Evolutionary conservation across 2,113 vertebrate species (phyloP).

Genomic region (Rhinolophus sinicus): DNA sequence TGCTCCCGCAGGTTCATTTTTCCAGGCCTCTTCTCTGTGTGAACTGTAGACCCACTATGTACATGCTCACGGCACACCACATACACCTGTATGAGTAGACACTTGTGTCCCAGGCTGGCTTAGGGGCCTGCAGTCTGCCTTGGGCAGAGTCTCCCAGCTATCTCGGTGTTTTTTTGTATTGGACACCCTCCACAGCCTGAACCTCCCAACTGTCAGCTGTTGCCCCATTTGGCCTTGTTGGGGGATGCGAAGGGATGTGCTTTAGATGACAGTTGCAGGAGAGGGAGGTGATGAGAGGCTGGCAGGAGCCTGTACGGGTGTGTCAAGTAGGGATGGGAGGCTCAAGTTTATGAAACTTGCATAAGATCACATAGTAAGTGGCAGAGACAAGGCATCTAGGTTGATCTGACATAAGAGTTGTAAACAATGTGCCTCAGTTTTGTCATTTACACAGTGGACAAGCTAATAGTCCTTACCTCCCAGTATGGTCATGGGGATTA

Average conservation of each 20-base stretch:
- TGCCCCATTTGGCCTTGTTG: neutral
- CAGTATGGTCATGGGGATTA: neutral
- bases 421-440: conserved; percentile 8
- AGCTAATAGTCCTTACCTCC: neutral
- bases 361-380: neutral
- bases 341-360: neutral
- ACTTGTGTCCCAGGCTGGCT: neutral
- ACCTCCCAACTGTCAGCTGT: neutral
- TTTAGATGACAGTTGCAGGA: neutral
- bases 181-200: neutral
- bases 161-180: neutral
- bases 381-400: neutral
- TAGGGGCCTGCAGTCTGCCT: neutral
- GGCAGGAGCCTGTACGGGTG: neutral
- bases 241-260: neutral
- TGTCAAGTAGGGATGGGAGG: neutral
- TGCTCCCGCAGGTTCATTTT: too few relatives aligned
- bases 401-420: neutral
- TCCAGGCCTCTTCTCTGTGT: neutral
- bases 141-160: neutral
- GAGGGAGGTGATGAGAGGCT: neutral
- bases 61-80: neutral
- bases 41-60: neutral
- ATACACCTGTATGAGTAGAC: neutral
- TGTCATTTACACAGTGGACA: neutral